phyloP scores from a whole-genome alignment of 2,888 invertebrate species.

The Amphipoea oculea region DNA sequence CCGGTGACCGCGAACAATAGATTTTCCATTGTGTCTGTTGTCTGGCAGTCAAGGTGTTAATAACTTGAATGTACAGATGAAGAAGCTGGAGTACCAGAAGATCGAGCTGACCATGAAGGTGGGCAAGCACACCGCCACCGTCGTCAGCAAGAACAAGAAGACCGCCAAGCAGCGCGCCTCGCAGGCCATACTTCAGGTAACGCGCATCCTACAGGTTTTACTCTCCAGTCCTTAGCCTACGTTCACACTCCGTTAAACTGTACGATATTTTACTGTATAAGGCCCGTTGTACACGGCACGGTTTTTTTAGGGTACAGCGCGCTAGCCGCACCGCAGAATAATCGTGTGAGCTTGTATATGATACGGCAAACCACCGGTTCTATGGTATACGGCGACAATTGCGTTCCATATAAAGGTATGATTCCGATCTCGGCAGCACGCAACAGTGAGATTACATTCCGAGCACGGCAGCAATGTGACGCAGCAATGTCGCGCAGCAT shows the following conservation, averaged over 20 bases:
- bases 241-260: background rate
- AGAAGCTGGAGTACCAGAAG: slow-evolving; percentile 96
- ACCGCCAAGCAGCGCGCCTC: slow-evolving; percentile 99
- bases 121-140: slow-evolving; percentile 97
- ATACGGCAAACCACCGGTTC: background rate
- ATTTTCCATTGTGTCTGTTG: too few relatives aligned
- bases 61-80: slow-evolving; percentile 80
- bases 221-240: background rate
- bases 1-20: too few relatives aligned
- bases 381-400: background rate
- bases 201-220: background rate
- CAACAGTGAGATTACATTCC: too few relatives aligned
- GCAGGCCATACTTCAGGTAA: slow-evolving; percentile 96
- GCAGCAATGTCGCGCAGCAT: too few relatives aligned
- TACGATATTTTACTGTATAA: background rate
- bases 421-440: too few relatives aligned
- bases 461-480: too few relatives aligned
- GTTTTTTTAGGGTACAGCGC: background rate
- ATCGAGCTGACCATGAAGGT: slow-evolving; percentile 98
- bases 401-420: background rate
- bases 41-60: too few relatives aligned
- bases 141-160: slow-evolving; percentile 98
- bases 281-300: background rate
- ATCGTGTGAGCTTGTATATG: background rate
- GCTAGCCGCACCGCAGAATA: background rate